Evolutionary conservation across 2,797 vertebrate genomes (phyloP).

Genomic region (Micrastur ruficollis): DNA sequence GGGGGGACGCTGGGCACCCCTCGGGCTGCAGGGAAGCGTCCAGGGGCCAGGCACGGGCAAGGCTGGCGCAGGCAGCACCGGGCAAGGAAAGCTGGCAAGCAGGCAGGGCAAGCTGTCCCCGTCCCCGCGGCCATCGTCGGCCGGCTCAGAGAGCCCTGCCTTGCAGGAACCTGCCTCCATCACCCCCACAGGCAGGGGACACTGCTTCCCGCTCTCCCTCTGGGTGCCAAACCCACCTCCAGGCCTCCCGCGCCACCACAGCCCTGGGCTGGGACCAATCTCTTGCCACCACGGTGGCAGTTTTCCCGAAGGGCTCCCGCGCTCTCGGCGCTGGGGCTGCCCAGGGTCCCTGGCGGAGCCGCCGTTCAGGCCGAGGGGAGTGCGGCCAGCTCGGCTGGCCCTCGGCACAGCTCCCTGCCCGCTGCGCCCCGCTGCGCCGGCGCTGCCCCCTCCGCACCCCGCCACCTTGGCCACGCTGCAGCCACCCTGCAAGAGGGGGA

Average conservation of each 20-base stretch:
- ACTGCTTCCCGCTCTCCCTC: neutral
- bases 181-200: neutral
- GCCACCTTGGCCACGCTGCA: accelerated
- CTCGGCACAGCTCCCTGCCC: neutral
- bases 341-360: neutral
- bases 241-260: accelerated
- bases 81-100: neutral
- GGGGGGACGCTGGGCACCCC: accelerated
- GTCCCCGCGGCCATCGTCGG: neutral
- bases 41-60: neutral
- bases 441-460: neutral
- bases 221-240: neutral
- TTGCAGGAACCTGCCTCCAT: neutral
- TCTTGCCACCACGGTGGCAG: accelerated
- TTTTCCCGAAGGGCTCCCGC: neutral
- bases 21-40: neutral
- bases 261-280: accelerated
- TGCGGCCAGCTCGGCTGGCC: accelerated
- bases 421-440: accelerated
- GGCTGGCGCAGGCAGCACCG: neutral
- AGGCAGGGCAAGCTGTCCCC: neutral
- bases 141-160: neutral
- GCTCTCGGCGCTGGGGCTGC: neutral
- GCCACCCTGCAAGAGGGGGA: neutral
- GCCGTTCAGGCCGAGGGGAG: neutral